Evolutionary conservation across 2,113 vertebrate species (phyloP), one percentile per base, ranked within the genome.

Genomic region (Platysteira castanea): DNA sequence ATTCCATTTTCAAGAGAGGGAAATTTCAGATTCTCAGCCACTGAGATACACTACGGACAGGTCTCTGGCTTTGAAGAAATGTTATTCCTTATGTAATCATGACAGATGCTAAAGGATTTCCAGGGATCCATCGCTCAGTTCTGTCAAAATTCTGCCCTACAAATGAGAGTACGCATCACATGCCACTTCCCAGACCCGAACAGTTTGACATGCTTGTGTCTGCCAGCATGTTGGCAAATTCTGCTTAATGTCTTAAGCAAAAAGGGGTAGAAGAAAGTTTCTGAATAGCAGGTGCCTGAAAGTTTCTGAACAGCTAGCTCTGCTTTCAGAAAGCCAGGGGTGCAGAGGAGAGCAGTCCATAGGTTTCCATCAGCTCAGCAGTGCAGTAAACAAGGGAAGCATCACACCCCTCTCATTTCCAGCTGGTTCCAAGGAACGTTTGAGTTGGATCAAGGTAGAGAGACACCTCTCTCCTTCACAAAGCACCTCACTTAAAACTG

Each of bases 91-190:
- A 64, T 85, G 79, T 67, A 83, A 91, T 71, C 27, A 24, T 73
- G 78, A 85, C 81, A 89, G 77, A 91, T 87, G 87, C 63, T 54
- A 65, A 77, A 94, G 85, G 63, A 94, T 91, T 95, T 95, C 60
- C 67, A 65, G 69, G 59, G 91, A 96, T 89, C 63, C 57, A 83
- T 83, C 54, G 54, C 86, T 74, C 82, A 78, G 26, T 41, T 89
- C 74, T 83, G 86, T 61, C 54, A 87, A 85, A 88, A 88, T 69
- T 80, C 82, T 86, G 44, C 47, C 90, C 54, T 63, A 19, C 0
- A 0, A 83, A 73, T 10, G 33, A 93, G 81, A 49, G 30, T 47
- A 84, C 0, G 0, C 7, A 79, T 31, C 41, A 89, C 4, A 3
- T 73, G 77, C 37, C 19, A 10, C 30, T 81, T 87, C 42, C 77